Evolutionary conservation across 2,888 invertebrate species (phyloP).

Genomic region (Cylloceria caligata): DNA sequence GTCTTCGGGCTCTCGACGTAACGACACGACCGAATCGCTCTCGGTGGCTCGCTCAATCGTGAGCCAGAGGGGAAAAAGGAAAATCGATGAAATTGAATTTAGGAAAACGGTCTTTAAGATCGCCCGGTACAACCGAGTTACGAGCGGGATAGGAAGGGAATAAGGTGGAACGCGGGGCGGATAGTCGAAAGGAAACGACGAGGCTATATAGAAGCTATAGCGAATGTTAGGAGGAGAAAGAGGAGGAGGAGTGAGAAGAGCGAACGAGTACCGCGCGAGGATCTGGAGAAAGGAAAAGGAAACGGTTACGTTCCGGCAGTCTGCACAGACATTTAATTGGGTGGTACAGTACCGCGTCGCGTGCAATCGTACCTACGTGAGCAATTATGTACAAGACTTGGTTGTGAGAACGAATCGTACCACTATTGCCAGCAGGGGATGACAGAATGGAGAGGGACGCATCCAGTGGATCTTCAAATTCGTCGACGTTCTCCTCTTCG

Average conservation of each 20-base stretch:
- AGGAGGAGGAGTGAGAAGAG: slow-evolving; percentile 9
- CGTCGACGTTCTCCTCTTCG: slow-evolving; percentile 24
- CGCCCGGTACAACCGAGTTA: slow-evolving; percentile 61
- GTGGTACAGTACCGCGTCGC: slow-evolving; percentile 63
- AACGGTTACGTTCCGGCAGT: slow-evolving; percentile 56
- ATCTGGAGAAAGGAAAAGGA: slow-evolving; percentile 52
- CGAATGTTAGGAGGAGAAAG: background rate
- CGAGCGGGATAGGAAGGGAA: slow-evolving; percentile 38
- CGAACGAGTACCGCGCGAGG: slow-evolving; percentile 41
- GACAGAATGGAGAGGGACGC: background rate
- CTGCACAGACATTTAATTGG: slow-evolving; percentile 70
- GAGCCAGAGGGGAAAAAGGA: slow-evolving; percentile 29
- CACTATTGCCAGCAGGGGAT: background rate
- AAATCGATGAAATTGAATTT: slow-evolving; percentile 66
- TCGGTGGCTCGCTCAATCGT: slow-evolving; percentile 46
- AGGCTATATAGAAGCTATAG: slow-evolving; percentile 23
- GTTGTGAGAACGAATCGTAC: slow-evolving; percentile 31
- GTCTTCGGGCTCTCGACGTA: slow-evolving; percentile 40
- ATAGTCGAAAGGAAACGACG: slow-evolving; percentile 7
- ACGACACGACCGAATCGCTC: slow-evolving; percentile 40
- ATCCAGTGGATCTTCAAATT: slow-evolving; percentile 28
- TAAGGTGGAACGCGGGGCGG: slow-evolving; percentile 38
- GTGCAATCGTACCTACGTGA: slow-evolving; percentile 70
- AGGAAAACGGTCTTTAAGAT: slow-evolving; percentile 66
- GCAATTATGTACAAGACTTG: slow-evolving; percentile 69